Conservation (phyloP, 2,888 invertebrate species). For the Mythimna impura region DNA sequence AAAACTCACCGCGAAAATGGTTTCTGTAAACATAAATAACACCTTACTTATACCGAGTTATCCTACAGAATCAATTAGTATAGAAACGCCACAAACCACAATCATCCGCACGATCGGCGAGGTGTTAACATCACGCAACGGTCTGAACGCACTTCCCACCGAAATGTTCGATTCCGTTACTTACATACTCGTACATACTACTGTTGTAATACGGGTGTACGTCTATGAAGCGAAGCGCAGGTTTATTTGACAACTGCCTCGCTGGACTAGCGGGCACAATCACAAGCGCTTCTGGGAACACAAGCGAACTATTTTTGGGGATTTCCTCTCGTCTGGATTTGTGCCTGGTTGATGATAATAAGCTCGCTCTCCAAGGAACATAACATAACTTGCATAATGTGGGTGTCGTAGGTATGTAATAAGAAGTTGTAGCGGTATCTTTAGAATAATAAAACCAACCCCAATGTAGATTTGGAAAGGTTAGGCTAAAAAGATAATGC, state of each 20-base stretch:
- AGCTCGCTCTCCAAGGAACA: not conserved
- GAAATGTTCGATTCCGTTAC: constrained; percentile 47
- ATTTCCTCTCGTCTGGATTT: not conserved
- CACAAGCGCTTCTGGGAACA: too few relatives aligned
- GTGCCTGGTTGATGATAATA: not conserved
- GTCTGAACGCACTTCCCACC: constrained; percentile 46
- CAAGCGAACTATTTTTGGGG: not conserved
- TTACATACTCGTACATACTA: constrained; percentile 27
- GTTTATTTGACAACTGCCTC: not conserved
- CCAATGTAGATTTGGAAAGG: not conserved
- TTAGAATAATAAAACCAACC: too few relatives aligned
- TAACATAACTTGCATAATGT: not conserved
- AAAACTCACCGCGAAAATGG: not conserved
- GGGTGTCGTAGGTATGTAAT: not conserved
- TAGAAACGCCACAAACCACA: constrained; percentile 40
- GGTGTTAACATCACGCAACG: constrained; percentile 51
- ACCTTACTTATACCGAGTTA: constrained; percentile 13
- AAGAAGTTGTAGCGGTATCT: too few relatives aligned
- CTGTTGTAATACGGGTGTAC: constrained; percentile 11
- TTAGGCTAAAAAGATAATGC: not conserved
- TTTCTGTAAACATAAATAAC: constrained; percentile 6
- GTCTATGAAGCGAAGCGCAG: constrained; percentile 23
- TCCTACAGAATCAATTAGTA: constrained; percentile 39
- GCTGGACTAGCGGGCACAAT: not conserved
- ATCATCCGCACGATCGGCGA: constrained; percentile 45